A percentile compares a stretch with the other conserved stretches of the same genome.
phyloP scores from a whole-genome alignment of 2,113 vertebrate species.

The Pao palembangensis region DNA sequence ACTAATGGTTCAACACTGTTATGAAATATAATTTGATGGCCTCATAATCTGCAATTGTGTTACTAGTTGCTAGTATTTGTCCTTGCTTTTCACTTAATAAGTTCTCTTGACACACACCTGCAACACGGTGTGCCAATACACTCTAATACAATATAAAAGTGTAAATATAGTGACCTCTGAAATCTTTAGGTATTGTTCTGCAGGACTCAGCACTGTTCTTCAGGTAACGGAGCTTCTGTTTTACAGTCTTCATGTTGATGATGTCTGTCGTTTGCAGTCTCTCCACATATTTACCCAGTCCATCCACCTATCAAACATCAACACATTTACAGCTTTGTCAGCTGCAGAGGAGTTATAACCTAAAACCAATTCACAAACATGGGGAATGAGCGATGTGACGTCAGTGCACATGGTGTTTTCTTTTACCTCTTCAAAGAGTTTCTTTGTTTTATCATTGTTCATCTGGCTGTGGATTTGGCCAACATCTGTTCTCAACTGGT shows the following conservation, averaged over 20 bases:
- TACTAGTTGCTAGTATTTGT: too few relatives aligned
- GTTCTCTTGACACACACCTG: too few relatives aligned
- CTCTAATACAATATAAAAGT: too few relatives aligned
- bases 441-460: constrained; percentile 35
- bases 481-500: constrained; percentile 50
- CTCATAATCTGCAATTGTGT: too few relatives aligned
- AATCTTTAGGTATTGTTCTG: constrained; percentile 61
- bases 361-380: too few relatives aligned
- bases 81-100: too few relatives aligned
- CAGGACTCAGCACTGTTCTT: constrained; percentile 68
- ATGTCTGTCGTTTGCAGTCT: constrained; percentile 50
- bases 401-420: neutral
- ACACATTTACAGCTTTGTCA: neutral
- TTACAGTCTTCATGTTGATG: constrained; percentile 67
- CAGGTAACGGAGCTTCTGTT: constrained; percentile 61
- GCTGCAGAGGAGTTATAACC: too few relatives aligned
- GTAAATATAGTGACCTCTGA: constrained; percentile 46
- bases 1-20: too few relatives aligned
- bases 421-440: constrained; percentile 61
- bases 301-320: constrained; percentile 50
- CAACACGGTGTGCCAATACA: too few relatives aligned
- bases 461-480: constrained; percentile 29
- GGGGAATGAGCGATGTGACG: too few relatives aligned
- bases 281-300: constrained; percentile 38
- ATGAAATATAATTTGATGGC: too few relatives aligned